Percentiles rank a stretch among this genome's conserved stretches.
phyloP scores from a whole-genome alignment of 2,113 vertebrate genomes.

The Ceyx margarethae region DNA sequence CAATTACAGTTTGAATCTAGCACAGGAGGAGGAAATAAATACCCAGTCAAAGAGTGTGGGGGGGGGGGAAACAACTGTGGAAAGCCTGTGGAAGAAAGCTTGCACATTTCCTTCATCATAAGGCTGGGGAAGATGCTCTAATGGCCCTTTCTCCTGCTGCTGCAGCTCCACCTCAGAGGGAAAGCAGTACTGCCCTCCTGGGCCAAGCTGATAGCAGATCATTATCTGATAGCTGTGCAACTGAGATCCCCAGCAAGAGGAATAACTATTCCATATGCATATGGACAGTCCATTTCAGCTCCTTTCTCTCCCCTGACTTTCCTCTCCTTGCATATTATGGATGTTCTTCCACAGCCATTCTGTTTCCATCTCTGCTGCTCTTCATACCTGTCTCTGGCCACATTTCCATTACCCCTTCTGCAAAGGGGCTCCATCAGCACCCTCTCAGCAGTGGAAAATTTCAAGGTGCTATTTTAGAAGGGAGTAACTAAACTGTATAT shows the following conservation, averaged over 20 bases:
- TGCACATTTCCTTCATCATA: background rate
- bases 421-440: background rate
- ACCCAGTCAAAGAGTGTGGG: background rate
- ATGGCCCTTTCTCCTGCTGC: background rate
- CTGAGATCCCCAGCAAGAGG: background rate
- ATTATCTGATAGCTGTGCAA: fast-evolving
- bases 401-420: background rate
- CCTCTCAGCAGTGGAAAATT: background rate
- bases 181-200: background rate
- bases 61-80: background rate
- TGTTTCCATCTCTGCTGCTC: background rate
- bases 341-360: background rate
- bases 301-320: background rate
- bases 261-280: background rate
- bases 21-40: background rate
- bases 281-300: background rate
- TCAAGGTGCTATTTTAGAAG: constrained; percentile 43
- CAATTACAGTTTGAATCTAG: background rate
- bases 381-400: background rate
- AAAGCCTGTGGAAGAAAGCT: background rate
- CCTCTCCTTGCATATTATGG: background rate
- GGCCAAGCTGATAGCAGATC: background rate
- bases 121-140: background rate
- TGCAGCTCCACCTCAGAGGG: background rate
- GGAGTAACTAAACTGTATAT: background rate